A percentile compares a stretch with the other conserved stretches of the same genome.
Evolutionary conservation across 2,113 vertebrate species (phyloP).

Genomic region (Nettapus auritus): DNA sequence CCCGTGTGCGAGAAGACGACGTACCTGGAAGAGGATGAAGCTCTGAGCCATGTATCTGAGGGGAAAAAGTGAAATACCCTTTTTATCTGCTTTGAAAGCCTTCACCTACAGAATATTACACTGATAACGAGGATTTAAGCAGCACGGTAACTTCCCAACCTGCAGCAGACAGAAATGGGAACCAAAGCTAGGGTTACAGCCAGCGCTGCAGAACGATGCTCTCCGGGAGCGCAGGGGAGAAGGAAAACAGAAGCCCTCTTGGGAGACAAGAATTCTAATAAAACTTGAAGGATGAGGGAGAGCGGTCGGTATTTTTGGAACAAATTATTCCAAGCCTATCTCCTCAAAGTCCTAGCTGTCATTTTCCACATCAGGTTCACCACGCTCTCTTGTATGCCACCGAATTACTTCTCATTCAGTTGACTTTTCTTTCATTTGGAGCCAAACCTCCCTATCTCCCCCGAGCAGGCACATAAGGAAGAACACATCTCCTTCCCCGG

Average conservation of each 20-base stretch:
- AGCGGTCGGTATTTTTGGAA: conserved; percentile 4
- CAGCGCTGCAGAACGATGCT: neutral
- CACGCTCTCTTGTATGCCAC: neutral
- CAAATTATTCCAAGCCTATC: neutral
- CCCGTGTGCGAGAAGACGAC: neutral
- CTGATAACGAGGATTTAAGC: neutral
- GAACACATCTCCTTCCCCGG: neutral
- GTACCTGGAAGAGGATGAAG: neutral
- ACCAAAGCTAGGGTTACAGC: neutral
- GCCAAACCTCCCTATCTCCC: neutral
- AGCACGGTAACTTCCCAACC: neutral
- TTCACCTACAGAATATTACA: neutral
- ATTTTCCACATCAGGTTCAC: neutral
- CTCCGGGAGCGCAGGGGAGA: neutral
- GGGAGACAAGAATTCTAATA: conserved; percentile 3
- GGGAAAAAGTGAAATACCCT: neutral
- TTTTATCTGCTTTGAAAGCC: neutral
- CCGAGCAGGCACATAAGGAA: fast-evolving
- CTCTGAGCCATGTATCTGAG: neutral
- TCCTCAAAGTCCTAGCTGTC: neutral
- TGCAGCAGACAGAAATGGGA: neutral
- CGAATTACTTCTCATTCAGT: neutral
- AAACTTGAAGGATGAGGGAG: neutral
- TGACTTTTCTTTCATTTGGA: neutral
- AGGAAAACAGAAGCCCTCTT: neutral